Percentiles rank a stretch among this genome's conserved stretches.
These are phyloP conservation scores for Allygus modestus DNA, from an alignment of 2,888 invertebrate species.

Conservation along the genomic window DNA sequence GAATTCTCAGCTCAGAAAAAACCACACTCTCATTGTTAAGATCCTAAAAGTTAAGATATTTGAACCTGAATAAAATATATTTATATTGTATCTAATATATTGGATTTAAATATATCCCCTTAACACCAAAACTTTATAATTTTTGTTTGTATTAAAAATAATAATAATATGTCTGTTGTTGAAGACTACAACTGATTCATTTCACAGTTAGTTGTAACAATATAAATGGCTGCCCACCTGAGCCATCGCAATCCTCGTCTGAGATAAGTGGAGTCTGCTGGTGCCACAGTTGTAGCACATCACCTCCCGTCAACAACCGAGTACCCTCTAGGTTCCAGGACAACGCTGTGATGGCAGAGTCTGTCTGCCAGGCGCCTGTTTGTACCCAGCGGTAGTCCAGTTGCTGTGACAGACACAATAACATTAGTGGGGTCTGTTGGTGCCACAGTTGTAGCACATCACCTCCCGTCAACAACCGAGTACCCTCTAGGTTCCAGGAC, in stretches of 20 bases:
- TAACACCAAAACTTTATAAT: too few species aligned
- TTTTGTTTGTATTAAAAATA: too few species aligned
- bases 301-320: slow-evolving; percentile 89
- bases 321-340: slow-evolving; percentile 99
- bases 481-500: slow-evolving; percentile 98
- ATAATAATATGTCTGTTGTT: too few species aligned
- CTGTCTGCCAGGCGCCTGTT: slow-evolving; percentile 93
- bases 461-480: slow-evolving; percentile 92
- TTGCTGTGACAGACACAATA: slow-evolving; percentile 78
- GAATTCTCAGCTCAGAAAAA: too few species aligned
- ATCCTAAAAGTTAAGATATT: too few species aligned
- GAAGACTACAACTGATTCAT: too few species aligned
- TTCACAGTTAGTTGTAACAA: too few species aligned
- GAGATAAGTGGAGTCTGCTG: slow-evolving; percentile 75
- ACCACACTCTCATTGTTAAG: too few species aligned
- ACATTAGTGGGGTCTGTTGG: slow-evolving; percentile 75
- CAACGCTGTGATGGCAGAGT: slow-evolving; percentile 92
- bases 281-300: slow-evolving; percentile 89
- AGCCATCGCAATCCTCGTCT: slow-evolving; percentile 72
- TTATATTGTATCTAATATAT: too few species aligned
- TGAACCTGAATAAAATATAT: too few species aligned
- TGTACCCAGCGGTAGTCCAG: slow-evolving; percentile 97
- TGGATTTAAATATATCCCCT: too few species aligned
- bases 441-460: slow-evolving; percentile 89
- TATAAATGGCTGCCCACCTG: slow-evolving; percentile 62